Evolutionary conservation across 2,113 vertebrate species (phyloP).

Genomic region (Lepisosteus oculatus): DNA sequence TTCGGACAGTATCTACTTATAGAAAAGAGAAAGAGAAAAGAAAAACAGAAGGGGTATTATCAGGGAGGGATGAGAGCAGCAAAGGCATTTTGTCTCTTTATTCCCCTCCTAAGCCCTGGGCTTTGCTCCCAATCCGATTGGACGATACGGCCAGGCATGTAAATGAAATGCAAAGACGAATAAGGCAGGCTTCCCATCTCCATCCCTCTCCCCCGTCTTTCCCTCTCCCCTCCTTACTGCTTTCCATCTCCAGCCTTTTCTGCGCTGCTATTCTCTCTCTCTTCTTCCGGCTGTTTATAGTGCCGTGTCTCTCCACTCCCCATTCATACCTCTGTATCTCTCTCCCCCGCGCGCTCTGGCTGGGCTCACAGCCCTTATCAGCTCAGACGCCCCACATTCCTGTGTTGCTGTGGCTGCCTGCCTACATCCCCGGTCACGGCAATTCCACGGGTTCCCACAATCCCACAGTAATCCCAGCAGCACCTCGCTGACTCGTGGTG

Average conservation of each 20-base stretch:
- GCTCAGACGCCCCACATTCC: slow-evolving; percentile 75
- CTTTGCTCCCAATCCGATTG: slow-evolving; percentile 82
- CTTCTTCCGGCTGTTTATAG: slow-evolving; percentile 18
- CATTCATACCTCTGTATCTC: slow-evolving; percentile 34
- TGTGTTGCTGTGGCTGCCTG: slow-evolving; percentile 71
- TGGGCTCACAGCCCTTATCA: slow-evolving; percentile 74
- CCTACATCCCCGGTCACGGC: slow-evolving; percentile 75
- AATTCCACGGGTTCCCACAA: slow-evolving; percentile 75
- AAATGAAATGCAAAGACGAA: slow-evolving; percentile 83
- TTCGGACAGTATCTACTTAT: slow-evolving; percentile 80
- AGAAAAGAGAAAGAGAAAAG: slow-evolving; percentile 68
- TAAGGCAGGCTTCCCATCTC: slow-evolving; percentile 75
- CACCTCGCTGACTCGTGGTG: slow-evolving; percentile 68
- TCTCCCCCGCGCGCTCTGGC: slow-evolving; percentile 54
- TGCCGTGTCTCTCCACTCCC: slow-evolving; percentile 10
- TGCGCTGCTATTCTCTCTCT: slow-evolving; percentile 13
- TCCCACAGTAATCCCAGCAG: slow-evolving; percentile 70
- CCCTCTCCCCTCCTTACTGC: slow-evolving; percentile 3
- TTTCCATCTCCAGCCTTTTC: slow-evolving; percentile 10
- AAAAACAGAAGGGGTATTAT: slow-evolving; percentile 80
- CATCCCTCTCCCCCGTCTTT: slow-evolving; percentile 49
- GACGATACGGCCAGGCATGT: slow-evolving; percentile 80
- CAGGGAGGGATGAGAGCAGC: slow-evolving; percentile 77
- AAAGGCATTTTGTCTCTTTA: slow-evolving; percentile 80
- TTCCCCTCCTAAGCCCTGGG: slow-evolving; percentile 77